Evolutionary conservation across 2,113 vertebrate genomes (phyloP), one percentile per base, ranked within the genome.

Genomic region (Platichthys flesus): DNA sequence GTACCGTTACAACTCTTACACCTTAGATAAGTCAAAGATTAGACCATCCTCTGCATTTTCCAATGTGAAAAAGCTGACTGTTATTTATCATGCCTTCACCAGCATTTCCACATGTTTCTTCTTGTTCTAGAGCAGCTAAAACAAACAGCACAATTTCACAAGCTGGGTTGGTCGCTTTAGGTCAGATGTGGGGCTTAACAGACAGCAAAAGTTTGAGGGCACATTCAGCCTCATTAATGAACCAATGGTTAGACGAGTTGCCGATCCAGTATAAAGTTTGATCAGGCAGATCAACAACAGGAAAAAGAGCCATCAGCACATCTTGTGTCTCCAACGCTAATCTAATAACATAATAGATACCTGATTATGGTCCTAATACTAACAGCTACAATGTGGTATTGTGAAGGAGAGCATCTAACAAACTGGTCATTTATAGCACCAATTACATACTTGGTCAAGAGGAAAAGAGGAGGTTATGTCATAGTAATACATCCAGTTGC

Each of bases 181-280:
- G 56, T 49, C 45, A 59, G 23, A 6, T 69, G 47, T 37, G 58
- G 2, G 60, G 16, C n/a, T 64, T 18, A 21, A 49, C 6, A 51
- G 42, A 42, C 51, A 10, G 21, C 26, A 23, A 40, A 67, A 59
- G 12, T 12, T 5, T 26, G 35, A 37, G 26, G 28, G 59, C 31
- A 31, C 31, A 31, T 31, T 71, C 24, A 15, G 26, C 31, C 52
- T 78, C 37, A 77, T 57, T 51, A 76, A 66, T 77, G 60, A 67
- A 71, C 40, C 58, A 69, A 31, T 60, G 68, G 26, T 76, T 15
- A 18, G 15, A 47, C 28, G 31, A 31, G 31, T 59, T 51, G 62
- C 66, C 26, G 15, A 35, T 45, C 55, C 54, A 52, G 23, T 21
- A 52, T 67, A 49, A 9, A 37, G 31, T 31, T 31, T 6, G 6